These are phyloP conservation scores for Chlorodrepanis virens DNA, from an alignment of 2,113 vertebrate species.

Conservation along the genomic window DNA sequence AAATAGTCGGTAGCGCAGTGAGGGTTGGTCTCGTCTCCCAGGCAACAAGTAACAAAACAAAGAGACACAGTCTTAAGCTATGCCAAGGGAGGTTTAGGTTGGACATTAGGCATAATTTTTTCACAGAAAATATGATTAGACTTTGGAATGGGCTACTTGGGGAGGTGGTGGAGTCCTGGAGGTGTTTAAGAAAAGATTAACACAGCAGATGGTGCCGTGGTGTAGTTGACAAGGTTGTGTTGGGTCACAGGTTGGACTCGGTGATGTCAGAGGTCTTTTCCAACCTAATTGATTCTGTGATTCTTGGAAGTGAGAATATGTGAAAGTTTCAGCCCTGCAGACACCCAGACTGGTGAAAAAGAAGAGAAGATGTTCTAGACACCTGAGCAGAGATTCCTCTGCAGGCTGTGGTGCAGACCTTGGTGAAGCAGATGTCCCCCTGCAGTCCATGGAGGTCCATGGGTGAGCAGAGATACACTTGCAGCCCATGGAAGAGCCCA, in stretches of 20 bases:
- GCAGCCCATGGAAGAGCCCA: not conserved
- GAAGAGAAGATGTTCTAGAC: not conserved
- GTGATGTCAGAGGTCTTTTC: not conserved
- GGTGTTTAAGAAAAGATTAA: not conserved
- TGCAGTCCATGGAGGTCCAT: not conserved
- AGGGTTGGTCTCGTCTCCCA: too few relatives aligned
- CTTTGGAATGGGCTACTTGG: not conserved
- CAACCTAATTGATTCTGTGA: not conserved
- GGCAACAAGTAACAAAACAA: not conserved
- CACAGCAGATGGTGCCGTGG: not conserved
- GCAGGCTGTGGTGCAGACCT: accelerated
- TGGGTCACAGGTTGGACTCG: accelerated
- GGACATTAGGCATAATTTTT: not conserved
- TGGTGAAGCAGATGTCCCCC: not conserved
- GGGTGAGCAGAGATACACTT: not conserved
- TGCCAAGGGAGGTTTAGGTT: not conserved
- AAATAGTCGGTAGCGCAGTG: not conserved
- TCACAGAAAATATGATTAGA: not conserved
- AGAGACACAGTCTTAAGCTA: not conserved
- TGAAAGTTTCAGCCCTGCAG: not conserved
- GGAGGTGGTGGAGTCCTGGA: not conserved
- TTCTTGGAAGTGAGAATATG: not conserved
- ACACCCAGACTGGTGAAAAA: not conserved
- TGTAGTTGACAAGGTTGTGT: not conserved
- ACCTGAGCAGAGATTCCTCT: not conserved